Evolutionary conservation across 2,888 invertebrate species (phyloP), one percentile per base, ranked within the genome.

Genomic region (Eristalis arbustorum): DNA sequence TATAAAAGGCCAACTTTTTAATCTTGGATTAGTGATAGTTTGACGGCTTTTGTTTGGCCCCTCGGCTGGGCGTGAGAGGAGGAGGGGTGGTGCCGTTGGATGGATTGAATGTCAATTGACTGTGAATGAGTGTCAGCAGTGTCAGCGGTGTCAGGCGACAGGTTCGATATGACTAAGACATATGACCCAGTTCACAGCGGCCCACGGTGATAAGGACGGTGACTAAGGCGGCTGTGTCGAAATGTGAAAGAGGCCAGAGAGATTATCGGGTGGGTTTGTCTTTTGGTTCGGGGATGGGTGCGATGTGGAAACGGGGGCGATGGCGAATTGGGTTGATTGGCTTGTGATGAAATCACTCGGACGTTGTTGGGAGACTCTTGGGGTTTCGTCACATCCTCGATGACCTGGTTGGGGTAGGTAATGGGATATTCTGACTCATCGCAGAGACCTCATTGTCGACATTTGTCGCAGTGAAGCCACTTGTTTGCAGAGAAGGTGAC

Each of bases 1-100:
- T 81, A 84, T 76, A 72, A 63, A 68, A 77, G 37, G n/a, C 71
- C 61, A 79, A 79, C 66, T 34, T 69, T 66, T 81, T 85, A 81
- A 85, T 85, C 81, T 85, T 13, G 57, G 75, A 76, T 71, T 61
- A 76, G 69, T 61, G 42, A 76, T 76, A 63, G 37, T 62, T 69
- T 68, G 63, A 42, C 57, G 71, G 63, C 64, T 63, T 49, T 84
- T 71, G 66, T 79, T 84, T 56, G 40, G 31, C 2, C 22, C 34
- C 56, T 62, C n/a, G n/a, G 62, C 64, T 59, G 49, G 3, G 13
- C 11, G 59, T 10, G 59, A 57, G 10, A 8, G 57, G 57, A 1
- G 18, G 2, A 13, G n/a, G 22, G 56, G 18, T 74, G 64, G 64
- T 59, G 22, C n/a, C 22, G 67, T 49, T 49, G 18, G 49, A 49